Base-by-base conservation (phyloP, 2,797 vertebrate species). In the Loriculus beryllinus region DNA sequence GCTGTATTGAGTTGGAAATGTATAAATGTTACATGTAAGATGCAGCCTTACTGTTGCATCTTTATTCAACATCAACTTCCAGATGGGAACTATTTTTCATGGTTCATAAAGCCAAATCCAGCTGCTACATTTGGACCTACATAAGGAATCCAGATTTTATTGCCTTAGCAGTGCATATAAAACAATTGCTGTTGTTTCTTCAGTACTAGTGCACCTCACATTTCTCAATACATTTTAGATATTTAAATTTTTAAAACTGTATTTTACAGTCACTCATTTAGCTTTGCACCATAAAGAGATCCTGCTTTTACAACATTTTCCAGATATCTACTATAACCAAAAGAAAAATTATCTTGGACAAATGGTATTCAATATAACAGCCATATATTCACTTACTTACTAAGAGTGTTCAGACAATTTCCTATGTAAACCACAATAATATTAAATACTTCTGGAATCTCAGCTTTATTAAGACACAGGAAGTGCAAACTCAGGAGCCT, bases 11-110 rank as follows among this genome's bases (percentile, higher is more conserved):
- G 93, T 92, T 94, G 94, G 90, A 96, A 94, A 93, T 75, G 31
- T 96, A 97, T 96, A 98, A 97, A 96, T 93, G 97, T 96, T 97
- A 97, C 96, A 96, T 95, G 95, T 97, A 97, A 97, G 97, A 97
- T 94, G 92, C 96, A 97, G 95, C 95, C 97, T 97, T 97, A 97
- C 97, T 98, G 97, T 97, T 98, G 97, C 97, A 98, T 98, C 98
- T 98, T 98, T 98, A 98, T 98, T 98, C 98, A 98, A 97, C 97
- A 97, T 97, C 97, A 97, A 47, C 97, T 97, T 98, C 98, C 98
- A 98, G 98, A 98, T 98, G 98, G 98, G 97, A 98, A 98, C 97
- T 98, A 97, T 98, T 98, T 98, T 98, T 98, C 98, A 98, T 98
- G 98, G 97, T 98, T 98, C 98, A 98, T 98, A 98, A 98, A 98